These are phyloP conservation scores for Trypoxylon attenuatum DNA, from an alignment of 2,888 invertebrate genomes.

Conservation along the genomic window DNA sequence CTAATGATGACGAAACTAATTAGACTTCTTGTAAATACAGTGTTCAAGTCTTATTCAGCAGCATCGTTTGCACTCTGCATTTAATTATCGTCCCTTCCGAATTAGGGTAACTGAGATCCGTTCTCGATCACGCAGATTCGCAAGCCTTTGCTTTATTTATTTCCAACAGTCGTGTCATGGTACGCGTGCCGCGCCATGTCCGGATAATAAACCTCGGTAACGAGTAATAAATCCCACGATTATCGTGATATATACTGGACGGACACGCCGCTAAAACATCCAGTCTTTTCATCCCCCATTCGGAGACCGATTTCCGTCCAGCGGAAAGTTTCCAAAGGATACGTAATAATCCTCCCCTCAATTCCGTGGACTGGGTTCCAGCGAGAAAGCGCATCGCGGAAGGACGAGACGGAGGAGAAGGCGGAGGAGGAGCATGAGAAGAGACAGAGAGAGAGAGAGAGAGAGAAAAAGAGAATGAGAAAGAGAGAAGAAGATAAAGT, in stretches of 20 bases:
- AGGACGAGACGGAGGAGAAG: neutral
- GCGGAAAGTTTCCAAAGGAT: constrained; percentile 49
- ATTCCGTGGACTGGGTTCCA: constrained; percentile 19
- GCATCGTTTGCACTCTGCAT: too few relatives aligned
- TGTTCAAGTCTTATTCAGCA: too few relatives aligned
- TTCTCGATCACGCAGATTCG: constrained; percentile 2
- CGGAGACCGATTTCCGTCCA: constrained; percentile 36
- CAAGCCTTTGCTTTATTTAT: constrained; percentile 23
- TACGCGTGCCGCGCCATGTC: constrained; percentile 20
- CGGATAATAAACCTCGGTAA: constrained; percentile 35
- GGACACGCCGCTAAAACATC: constrained; percentile 30
- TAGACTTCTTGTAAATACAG: too few relatives aligned
- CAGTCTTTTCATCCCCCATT: constrained; percentile 40
- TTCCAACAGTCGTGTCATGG: constrained; percentile 22
- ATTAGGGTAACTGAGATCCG: neutral
- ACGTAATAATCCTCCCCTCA: constrained; percentile 50
- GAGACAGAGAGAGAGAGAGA: neutral
- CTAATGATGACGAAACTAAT: too few relatives aligned
- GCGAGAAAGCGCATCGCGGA: neutral
- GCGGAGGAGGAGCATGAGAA: constrained; percentile 8
- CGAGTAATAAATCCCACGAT: constrained; percentile 46
- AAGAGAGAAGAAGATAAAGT: constrained; percentile 3
- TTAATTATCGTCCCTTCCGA: too few relatives aligned
- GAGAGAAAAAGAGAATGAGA: neutral
- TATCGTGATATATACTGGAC: constrained; percentile 40